Evolutionary conservation across 64 coral and sea anemone genomes (phyloP).

Genomic region (Anthopleura sola): DNA sequence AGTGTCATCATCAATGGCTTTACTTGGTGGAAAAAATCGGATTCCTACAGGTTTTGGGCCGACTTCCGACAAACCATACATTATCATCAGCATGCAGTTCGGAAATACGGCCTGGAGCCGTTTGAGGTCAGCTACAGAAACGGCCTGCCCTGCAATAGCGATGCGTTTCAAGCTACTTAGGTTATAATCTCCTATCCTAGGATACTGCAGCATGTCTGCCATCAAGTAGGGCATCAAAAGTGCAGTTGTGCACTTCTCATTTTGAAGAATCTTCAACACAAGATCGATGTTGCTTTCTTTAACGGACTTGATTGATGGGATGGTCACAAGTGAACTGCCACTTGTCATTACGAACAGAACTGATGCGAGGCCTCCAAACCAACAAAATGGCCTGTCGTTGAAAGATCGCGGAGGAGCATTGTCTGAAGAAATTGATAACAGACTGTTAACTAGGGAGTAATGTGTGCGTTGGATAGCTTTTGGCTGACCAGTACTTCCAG

Average conservation of each 20-base stretch:
- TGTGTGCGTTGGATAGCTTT: neutral
- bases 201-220: neutral
- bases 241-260: constrained; percentile 22
- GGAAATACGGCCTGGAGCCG: neutral
- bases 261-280: constrained; percentile 4
- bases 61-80: neutral
- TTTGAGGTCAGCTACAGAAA: neutral
- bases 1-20: neutral
- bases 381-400: neutral
- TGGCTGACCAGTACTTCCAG: neutral
- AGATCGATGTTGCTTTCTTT: neutral
- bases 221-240: constrained; percentile 11
- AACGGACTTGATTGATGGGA: neutral
- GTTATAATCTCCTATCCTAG: neutral
- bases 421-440: neutral
- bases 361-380: neutral
- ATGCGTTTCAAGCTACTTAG: constrained; percentile 12
- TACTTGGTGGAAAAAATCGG: neutral
- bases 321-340: neutral
- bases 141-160: constrained; percentile 1
- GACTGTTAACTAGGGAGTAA: neutral
- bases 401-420: neutral
- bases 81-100: neutral
- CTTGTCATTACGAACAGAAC: neutral
- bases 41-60: too few species aligned